phyloP scores from a whole-genome alignment of 2,113 vertebrate species.

The Rhynchomys soricoides region DNA sequence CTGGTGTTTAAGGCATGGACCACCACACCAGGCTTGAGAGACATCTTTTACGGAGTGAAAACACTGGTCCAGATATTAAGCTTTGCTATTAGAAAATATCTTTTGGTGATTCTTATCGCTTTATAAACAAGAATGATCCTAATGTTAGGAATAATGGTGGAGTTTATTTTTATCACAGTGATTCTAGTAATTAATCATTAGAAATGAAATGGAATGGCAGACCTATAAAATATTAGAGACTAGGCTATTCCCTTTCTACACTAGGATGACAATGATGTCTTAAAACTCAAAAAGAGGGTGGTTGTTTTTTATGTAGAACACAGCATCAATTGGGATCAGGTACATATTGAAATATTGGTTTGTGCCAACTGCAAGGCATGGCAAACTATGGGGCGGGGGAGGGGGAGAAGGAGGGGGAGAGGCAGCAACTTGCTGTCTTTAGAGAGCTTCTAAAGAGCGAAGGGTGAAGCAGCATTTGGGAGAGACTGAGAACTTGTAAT shows the following conservation, averaged over 20 bases:
- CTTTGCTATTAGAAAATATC: not conserved
- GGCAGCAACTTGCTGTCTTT: not conserved
- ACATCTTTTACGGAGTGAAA: conserved; percentile 18
- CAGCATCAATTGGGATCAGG: not conserved
- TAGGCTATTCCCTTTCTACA: not conserved
- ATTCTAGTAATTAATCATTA: not conserved
- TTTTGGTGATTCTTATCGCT: conserved; percentile 19
- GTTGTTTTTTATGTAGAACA: conserved; percentile 1
- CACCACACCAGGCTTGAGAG: not conserved
- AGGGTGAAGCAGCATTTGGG: not conserved
- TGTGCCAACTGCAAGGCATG: not conserved
- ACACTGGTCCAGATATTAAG: not conserved
- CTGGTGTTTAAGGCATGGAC: not conserved
- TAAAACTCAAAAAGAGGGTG: conserved; percentile 28
- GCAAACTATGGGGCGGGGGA: not conserved
- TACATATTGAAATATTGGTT: not conserved
- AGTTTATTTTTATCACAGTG: not conserved
- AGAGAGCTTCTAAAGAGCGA: not conserved
- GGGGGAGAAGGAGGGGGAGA: not conserved
- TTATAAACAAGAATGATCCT: conserved; percentile 10
- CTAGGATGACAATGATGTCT: conserved; percentile 2
- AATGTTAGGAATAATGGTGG: conserved; percentile 32
- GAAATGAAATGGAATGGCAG: not conserved
- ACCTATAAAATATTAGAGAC: not conserved
- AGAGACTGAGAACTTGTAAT: not conserved